Evolutionary conservation across 2,113 vertebrate species (phyloP).

Genomic region (Tamias sibiricus): DNA sequence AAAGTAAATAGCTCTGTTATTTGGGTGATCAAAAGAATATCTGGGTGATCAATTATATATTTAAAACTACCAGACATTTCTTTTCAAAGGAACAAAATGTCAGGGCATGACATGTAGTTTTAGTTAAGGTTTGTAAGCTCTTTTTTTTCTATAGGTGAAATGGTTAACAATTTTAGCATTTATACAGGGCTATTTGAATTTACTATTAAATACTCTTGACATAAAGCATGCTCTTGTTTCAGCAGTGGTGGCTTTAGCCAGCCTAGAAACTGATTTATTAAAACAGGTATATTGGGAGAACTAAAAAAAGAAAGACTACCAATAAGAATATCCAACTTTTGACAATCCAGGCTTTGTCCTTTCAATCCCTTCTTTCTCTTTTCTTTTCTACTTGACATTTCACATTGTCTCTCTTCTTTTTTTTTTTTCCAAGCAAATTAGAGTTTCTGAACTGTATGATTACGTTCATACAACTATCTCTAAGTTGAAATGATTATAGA

Average conservation of each 20-base stretch:
- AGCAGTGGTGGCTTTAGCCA: neutral
- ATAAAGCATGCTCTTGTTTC: neutral
- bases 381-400: neutral
- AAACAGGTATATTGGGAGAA: neutral
- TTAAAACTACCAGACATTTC: conserved; percentile 38
- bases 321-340: neutral
- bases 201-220: neutral
- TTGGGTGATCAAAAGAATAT: conserved; percentile 59
- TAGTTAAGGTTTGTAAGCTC: conserved; percentile 20
- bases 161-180: conserved; percentile 38
- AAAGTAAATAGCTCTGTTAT: conserved; percentile 50
- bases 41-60: conserved; percentile 42
- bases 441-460: neutral
- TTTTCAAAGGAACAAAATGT: conserved; percentile 60
- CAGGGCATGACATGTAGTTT: conserved; percentile 1
- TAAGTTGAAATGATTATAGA: neutral
- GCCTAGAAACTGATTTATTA: neutral
- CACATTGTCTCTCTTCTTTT: neutral
- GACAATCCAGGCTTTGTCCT: neutral
- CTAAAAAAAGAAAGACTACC: neutral
- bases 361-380: neutral
- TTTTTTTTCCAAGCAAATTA: neutral
- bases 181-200: neutral
- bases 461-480: neutral
- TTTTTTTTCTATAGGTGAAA: neutral